A percentile compares a stretch with the other conserved stretches of the same genome.
These are phyloP conservation scores for Cercocebus atys DNA, from an alignment of 2,113 vertebrate genomes.

Conservation along the genomic window DNA sequence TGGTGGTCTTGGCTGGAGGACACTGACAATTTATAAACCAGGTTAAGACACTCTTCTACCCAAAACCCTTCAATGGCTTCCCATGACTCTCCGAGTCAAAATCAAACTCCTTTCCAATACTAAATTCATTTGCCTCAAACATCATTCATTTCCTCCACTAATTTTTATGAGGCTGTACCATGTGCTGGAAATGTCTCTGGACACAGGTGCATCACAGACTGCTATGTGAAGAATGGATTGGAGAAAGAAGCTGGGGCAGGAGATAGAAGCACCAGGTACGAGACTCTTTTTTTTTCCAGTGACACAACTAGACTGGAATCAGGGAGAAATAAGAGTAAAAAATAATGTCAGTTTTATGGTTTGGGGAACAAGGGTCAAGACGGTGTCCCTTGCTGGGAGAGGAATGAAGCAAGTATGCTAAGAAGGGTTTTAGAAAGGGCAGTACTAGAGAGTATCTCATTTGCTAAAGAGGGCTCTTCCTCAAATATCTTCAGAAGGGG, in stretches of 20 bases:
- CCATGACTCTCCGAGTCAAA: not conserved
- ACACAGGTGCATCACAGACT: not conserved
- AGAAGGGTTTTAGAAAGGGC: not conserved
- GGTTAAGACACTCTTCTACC: not conserved
- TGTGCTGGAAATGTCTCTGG: not conserved
- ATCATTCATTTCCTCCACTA: not conserved
- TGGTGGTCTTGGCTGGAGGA: not conserved
- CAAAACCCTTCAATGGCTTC: not conserved
- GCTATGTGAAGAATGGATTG: not conserved
- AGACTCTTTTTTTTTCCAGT: not conserved
- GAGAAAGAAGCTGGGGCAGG: not conserved
- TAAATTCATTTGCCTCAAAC: not conserved
- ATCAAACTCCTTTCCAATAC: not conserved
- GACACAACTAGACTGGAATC: not conserved
- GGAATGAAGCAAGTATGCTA: no score
- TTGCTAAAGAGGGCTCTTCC: not conserved
- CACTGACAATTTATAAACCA: not conserved
- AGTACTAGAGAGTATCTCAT: not conserved
- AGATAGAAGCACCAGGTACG: fast-evolving
- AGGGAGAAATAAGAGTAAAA: not conserved
- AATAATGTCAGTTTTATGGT: not conserved
- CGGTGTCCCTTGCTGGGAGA: not conserved
- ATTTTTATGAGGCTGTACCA: not conserved
- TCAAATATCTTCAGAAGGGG: not conserved
- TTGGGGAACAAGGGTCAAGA: not conserved